A percentile compares a stretch with the other conserved stretches of the same genome.
These are phyloP conservation scores for Cyclophora punctaria DNA, from an alignment of 2,888 invertebrate genomes.

Conservation along the genomic window DNA sequence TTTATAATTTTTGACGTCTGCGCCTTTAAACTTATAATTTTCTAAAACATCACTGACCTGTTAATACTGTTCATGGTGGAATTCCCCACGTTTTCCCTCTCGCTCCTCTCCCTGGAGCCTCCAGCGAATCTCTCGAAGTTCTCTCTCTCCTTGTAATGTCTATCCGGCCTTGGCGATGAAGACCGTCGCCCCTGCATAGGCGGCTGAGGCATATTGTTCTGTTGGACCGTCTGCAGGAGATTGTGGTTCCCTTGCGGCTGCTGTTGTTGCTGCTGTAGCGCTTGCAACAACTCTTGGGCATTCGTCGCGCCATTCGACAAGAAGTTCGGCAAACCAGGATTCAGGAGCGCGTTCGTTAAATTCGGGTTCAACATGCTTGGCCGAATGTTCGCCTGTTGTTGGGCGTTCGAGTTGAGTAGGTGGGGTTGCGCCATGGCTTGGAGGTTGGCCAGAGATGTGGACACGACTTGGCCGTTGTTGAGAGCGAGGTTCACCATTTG, in stretches of 20 bases:
- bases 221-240: conserved; percentile 65
- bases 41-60: conserved; percentile 61
- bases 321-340: conserved; percentile 82
- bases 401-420: conserved; percentile 77
- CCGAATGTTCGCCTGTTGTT: conserved; percentile 59
- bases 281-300: conserved; percentile 83
- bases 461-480: conserved; percentile 90
- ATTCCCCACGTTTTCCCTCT: conserved; percentile 70
- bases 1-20: too few species aligned
- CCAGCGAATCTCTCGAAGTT: conserved; percentile 60
- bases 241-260: conserved; percentile 68
- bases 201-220: conserved; percentile 66
- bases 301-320: conserved; percentile 80
- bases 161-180: conserved; percentile 60
- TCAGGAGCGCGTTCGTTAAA: conserved; percentile 80
- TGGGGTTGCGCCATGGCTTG: conserved; percentile 85
- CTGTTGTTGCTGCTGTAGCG: conserved; percentile 78
- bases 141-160: conserved; percentile 70
- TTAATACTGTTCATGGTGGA: conserved; percentile 80
- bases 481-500: conserved; percentile 87
- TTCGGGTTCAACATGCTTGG: conserved; percentile 75
- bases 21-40: not conserved
- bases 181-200: conserved; percentile 68
- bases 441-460: conserved; percentile 86
- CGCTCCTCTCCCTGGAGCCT: conserved; percentile 69